Conservation (phyloP, 1,140 invertebrate genomes). For the Scaptomyza montana region DNA sequence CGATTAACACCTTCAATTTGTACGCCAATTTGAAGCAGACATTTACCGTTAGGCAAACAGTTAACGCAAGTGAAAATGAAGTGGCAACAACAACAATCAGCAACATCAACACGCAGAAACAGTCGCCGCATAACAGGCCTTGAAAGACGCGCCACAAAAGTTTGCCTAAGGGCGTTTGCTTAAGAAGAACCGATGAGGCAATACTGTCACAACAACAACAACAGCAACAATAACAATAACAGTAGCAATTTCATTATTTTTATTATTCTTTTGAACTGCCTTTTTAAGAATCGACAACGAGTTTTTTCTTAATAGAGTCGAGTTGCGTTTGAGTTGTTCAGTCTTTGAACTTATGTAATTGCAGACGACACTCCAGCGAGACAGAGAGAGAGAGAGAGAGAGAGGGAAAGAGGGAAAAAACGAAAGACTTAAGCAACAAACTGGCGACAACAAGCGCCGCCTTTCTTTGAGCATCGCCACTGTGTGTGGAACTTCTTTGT, state of each 20-base stretch:
- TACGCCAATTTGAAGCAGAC: slow-evolving; percentile 74
- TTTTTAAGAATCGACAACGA: slow-evolving; percentile 46
- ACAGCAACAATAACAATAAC: slow-evolving; percentile 4
- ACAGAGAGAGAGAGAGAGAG: not conserved
- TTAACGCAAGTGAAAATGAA: slow-evolving; percentile 82
- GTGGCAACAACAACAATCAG: slow-evolving; percentile 55
- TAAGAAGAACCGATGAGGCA: slow-evolving; percentile 21
- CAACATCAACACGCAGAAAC: slow-evolving; percentile 20
- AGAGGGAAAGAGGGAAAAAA: slow-evolving; percentile 7
- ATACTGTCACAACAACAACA: slow-evolving; percentile 24
- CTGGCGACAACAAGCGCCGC: slow-evolving; percentile 23
- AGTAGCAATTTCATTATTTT: slow-evolving; percentile 10
- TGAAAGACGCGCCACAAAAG: slow-evolving; percentile 39
- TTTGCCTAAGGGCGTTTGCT: slow-evolving; percentile 61
- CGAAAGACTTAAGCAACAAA: slow-evolving; percentile 56
- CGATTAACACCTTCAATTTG: slow-evolving; percentile 80
- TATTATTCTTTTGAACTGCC: slow-evolving; percentile 56
- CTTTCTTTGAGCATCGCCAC: slow-evolving; percentile 23
- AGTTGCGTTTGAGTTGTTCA: slow-evolving; percentile 41
- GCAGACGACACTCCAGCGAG: slow-evolving; percentile 15
- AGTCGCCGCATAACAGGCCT: slow-evolving; percentile 27
- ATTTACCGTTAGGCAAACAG: slow-evolving; percentile 76
- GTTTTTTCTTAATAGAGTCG: slow-evolving; percentile 31
- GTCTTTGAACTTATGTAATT: slow-evolving; percentile 79
- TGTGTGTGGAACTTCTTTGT: slow-evolving; percentile 37